Evolutionary conservation across 2,113 vertebrate genomes (phyloP), one percentile per base, ranked within the genome.

Genomic region (Prietella phreatophila): DNA sequence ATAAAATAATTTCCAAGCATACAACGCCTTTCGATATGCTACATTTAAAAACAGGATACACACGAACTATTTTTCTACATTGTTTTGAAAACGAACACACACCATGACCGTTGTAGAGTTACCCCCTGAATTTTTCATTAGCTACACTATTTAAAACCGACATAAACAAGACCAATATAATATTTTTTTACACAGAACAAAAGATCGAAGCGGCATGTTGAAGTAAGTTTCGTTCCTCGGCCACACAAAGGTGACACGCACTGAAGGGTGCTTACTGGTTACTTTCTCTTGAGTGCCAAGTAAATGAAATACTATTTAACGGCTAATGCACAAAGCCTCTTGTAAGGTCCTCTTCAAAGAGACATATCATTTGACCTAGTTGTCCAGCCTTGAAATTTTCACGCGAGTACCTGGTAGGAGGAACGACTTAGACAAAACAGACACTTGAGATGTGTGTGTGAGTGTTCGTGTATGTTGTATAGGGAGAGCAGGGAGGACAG

Each of bases 351-450:
- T 93, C 94, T 96, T 97, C 94, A 96, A 95, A 94, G 80, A 96
- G 92, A 93, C 93, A 95, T 95, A 96, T 96, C 95, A 94, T 97
- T 96, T 96, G 95, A 97, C 95, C 93, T 93, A 93, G 92, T 94
- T 93, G 95, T 96, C 94, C 93, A 96, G 95, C 96, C 93, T 93
- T 94, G 94, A 93, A 94, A 89, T 95, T 94, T 95, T 94, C 76
- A 91, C 94, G 93, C 92, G 94, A 95, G 95, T 94, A 95, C 93
- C 91, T 93, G 93, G 88, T 93, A 75, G 33, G 90, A 96, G 93
- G 92, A 93, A 89, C 91, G 92, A 93, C 91, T 93, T 96, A 97
- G 96, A 98, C 96, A 97, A 97, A 98, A 97, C 95, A 98, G 95
- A 96, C 95, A 96, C 96, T 97, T 92, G 92, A 97, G 95, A 96